Percentiles rank a stretch among this genome's conserved stretches.
Evolutionary conservation across 2,113 vertebrate genomes (phyloP).

Genomic region (Poicephalus gulielmi): DNA sequence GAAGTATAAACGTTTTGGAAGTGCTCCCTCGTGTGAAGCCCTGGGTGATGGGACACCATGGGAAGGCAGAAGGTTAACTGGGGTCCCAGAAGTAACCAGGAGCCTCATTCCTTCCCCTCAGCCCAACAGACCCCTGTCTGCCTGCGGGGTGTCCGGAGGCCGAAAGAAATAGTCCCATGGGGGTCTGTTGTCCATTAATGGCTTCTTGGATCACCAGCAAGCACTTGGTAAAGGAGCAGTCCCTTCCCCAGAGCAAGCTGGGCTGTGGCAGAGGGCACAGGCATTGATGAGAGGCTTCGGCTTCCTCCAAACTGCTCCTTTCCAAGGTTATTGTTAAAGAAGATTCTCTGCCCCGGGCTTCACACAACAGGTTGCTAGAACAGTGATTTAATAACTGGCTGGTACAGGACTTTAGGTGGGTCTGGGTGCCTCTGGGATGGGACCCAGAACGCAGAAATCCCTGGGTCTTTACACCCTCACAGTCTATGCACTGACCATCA

Average conservation of each 20-base stretch:
- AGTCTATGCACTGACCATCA: too few species aligned
- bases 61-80: not conserved
- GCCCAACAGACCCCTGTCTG: not conserved
- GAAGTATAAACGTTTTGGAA: not conserved
- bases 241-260: not conserved
- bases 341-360: not conserved
- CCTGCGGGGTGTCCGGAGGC: not conserved
- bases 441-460: not conserved
- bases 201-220: not conserved
- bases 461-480: not conserved
- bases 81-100: not conserved
- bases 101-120: not conserved
- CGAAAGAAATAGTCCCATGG: not conserved
- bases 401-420: not conserved
- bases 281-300: not conserved
- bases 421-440: not conserved
- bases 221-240: fast-evolving
- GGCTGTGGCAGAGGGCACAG: not conserved
- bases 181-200: not conserved
- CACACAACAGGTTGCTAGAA: not conserved
- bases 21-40: not conserved
- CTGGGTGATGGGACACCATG: not conserved
- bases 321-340: not conserved
- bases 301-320: not conserved
- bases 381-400: not conserved